Percentiles rank a stretch among this genome's conserved stretches.
These are phyloP conservation scores for Forbesichthys agassizii DNA, from an alignment of 2,113 vertebrate genomes.

Conservation along the genomic window DNA sequence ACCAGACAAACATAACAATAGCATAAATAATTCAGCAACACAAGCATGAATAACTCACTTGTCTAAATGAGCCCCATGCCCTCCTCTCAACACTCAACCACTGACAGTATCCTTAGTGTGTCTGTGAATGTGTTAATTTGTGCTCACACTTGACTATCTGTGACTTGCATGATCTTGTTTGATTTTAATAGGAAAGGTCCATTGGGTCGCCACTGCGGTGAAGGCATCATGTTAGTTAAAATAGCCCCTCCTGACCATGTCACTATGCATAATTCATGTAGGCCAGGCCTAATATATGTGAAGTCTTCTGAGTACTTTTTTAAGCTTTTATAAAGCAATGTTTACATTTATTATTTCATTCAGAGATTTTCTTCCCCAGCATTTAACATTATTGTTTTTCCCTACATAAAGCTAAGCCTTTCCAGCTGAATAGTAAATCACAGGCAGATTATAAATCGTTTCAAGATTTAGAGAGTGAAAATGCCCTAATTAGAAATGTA, in stretches of 20 bases:
- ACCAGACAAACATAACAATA: slow-evolving; percentile 58
- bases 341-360: slow-evolving; percentile 2
- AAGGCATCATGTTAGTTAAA: not conserved
- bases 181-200: not conserved
- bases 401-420: slow-evolving; percentile 3
- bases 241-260: not conserved
- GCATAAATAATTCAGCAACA: slow-evolving; percentile 69
- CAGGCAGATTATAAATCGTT: not conserved
- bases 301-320: not conserved
- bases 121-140: not conserved
- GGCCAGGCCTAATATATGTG: not conserved
- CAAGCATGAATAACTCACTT: slow-evolving; percentile 60
- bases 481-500: no score
- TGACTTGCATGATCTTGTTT: not conserved
- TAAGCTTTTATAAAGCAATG: not conserved
- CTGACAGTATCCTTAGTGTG: slow-evolving; percentile 32
- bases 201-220: not conserved
- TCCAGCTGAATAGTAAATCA: not conserved
- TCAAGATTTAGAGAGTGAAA: no score
- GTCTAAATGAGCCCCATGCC: slow-evolving; percentile 53
- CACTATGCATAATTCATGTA: slow-evolving; percentile 5
- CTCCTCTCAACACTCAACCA: slow-evolving; percentile 31
- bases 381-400: slow-evolving; percentile 1
- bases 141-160: not conserved
- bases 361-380: slow-evolving; percentile 3